Evolutionary conservation across 2,888 invertebrate genomes (phyloP), one percentile per base, ranked within the genome.

Genomic region (Spatulosminthurus flaviceps): DNA sequence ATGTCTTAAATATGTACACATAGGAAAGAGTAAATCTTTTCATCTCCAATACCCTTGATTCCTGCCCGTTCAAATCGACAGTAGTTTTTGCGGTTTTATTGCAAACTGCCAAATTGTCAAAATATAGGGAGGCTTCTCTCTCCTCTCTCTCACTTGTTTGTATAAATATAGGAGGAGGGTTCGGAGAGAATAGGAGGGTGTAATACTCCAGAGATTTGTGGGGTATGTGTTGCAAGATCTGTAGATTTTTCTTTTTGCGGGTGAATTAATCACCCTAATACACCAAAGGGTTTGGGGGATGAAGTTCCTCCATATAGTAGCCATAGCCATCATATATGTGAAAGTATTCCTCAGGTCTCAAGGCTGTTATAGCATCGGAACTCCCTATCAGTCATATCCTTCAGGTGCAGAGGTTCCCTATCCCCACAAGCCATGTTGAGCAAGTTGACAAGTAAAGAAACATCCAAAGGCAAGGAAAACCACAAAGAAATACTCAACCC

Each of bases 221-320:
- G 51, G 51, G 51, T 51, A 51, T 51, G 51, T 51, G 51, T 51
- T 51, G 51, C 51, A 51, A 13, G 51, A 51, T 51, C 9, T 51
- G 51, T 51, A 51, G 51, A 51, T 51, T 51, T 51, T 51, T 51
- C 51, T 51, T 19, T 51, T 51, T 51, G 51, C 51, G 51, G 51
- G 51, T 51, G 51, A 51, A 51, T 51, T 51, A 51, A 51, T 51
- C 51, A 19, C n/a, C n/a, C 19, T 51, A 51, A 51, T 51, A 51
- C 51, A 51, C 51, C 51, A 51, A 51, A 51, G 51, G 51, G 51
- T 51, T 11, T 19, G 51, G 51, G 51, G 51, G 51, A 16, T 16
- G 51, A 51, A 51, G 16, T 51, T 16, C 2, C 19, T 51, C n/a
- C n/a, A n/a, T n/a, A n/a, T n/a, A n/a, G n/a, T n/a, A 19, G 51